A percentile compares a stretch with the other conserved stretches of the same genome.
phyloP scores from a whole-genome alignment of 2,797 vertebrate genomes.

The Mormyrops attenuatus region DNA sequence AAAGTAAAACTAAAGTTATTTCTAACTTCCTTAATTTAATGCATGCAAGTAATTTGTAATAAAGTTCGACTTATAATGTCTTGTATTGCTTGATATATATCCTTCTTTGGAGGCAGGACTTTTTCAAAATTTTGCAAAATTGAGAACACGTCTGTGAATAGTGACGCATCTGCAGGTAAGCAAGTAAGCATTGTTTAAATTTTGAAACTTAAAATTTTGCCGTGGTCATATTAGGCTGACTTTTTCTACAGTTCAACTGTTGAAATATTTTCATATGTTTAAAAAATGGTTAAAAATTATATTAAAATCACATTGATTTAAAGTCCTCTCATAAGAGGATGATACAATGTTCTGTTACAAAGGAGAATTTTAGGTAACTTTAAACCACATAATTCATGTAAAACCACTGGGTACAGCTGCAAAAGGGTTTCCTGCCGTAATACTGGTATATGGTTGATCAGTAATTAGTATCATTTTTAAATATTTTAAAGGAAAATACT shows the following conservation, averaged over 20 bases:
- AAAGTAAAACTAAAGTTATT: background rate
- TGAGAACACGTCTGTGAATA: background rate
- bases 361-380: background rate
- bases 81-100: background rate
- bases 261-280: background rate
- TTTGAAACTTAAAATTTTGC: background rate
- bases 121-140: background rate
- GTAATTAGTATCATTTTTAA: background rate
- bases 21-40: background rate
- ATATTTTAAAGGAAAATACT: background rate
- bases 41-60: background rate
- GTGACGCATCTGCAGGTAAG: background rate
- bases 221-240: background rate
- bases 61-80: background rate
- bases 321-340: background rate
- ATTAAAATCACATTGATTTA: background rate
- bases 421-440: background rate
- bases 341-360: background rate
- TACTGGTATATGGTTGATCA: background rate
- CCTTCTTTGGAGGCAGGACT: background rate
- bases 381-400: background rate
- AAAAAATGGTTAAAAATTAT: background rate
- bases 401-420: background rate
- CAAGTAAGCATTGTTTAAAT: background rate
- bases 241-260: background rate